Evolutionary conservation across 2,113 vertebrate genomes (phyloP).

Genomic region (Dipodomys merriami): DNA sequence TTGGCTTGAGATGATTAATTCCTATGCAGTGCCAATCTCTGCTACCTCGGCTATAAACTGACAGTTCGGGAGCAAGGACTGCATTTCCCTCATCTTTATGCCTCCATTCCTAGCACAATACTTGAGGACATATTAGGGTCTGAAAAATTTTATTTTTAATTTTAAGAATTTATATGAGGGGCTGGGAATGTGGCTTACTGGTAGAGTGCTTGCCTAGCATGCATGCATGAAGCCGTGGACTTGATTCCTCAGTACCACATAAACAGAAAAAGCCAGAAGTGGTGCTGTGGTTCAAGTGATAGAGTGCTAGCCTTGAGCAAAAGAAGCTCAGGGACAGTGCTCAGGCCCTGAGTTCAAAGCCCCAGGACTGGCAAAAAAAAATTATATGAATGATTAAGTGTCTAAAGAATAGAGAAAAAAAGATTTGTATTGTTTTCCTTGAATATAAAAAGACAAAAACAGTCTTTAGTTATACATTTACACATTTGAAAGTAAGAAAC

Average conservation of each 20-base stretch:
- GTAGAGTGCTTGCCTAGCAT: too few species aligned
- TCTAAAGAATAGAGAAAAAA: slow-evolving; percentile 48
- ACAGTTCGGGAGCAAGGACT: not conserved
- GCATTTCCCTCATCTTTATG: slow-evolving; percentile 14
- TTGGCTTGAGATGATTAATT: slow-evolving; percentile 16
- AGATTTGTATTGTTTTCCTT: not conserved
- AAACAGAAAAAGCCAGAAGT: too few species aligned
- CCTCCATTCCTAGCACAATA: not conserved
- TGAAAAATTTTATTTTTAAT: not conserved
- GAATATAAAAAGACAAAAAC: slow-evolving; percentile 56
- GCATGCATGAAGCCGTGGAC: too few species aligned
- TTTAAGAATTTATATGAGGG: slow-evolving; percentile 21
- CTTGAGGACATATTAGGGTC: not conserved
- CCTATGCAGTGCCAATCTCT: not conserved
- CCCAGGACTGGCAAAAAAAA: too few species aligned
- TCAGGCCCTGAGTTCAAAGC: too few species aligned
- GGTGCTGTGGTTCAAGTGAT: too few species aligned
- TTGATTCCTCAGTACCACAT: too few species aligned
- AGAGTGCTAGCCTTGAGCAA: too few species aligned
- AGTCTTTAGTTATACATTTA: slow-evolving; percentile 28
- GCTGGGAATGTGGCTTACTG: too few species aligned
- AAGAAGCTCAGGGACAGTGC: too few species aligned
- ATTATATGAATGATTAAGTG: not conserved
- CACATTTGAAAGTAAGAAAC: slow-evolving; percentile 52
- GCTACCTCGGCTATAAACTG: not conserved